Percentiles rank a stretch among this genome's conserved stretches.
phyloP scores from a whole-genome alignment of 2,888 invertebrate species.

The Habrosyne pyritoides region DNA sequence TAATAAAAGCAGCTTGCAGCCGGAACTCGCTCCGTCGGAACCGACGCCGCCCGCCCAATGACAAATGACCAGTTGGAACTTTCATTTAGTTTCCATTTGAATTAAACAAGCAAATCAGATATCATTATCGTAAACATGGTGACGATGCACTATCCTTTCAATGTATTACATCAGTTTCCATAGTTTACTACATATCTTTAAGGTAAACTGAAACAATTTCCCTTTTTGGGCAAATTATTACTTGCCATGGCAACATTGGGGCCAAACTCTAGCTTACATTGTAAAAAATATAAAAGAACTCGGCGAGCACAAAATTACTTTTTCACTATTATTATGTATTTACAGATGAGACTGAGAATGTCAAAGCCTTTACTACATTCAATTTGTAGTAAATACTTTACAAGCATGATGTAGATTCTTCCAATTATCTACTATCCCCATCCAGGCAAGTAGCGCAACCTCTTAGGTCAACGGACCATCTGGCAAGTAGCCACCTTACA shows the following conservation, averaged over 20 bases:
- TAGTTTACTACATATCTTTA: too few relatives aligned
- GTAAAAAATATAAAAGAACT: too few relatives aligned
- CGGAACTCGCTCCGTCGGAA: slow-evolving; percentile 66
- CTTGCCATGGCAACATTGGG: too few relatives aligned
- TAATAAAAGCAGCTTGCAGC: slow-evolving; percentile 81
- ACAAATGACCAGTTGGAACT: slow-evolving; percentile 78
- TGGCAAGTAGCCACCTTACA: not conserved
- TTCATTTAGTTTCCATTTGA: slow-evolving; percentile 76
- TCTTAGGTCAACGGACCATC: not conserved
- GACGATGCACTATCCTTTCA: not conserved
- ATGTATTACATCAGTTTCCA: not conserved
- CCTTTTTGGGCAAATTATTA: too few relatives aligned
- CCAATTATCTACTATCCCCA: not conserved
- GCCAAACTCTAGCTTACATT: too few relatives aligned
- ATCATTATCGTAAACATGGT: slow-evolving; percentile 10
- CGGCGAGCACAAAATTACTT: too few relatives aligned
- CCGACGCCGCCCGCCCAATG: slow-evolving; percentile 60
- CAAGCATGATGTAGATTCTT: not conserved
- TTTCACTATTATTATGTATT: too few relatives aligned
- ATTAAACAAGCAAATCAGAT: slow-evolving; percentile 56
- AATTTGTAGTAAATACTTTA: too few relatives aligned
- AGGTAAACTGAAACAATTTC: too few relatives aligned
- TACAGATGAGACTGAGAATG: too few relatives aligned
- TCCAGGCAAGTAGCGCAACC: not conserved
- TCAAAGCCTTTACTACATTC: too few relatives aligned